Evolutionary conservation across 2,888 invertebrate species (phyloP), one percentile per base, ranked within the genome.

Genomic region (Pachycephus smyrnensis): DNA sequence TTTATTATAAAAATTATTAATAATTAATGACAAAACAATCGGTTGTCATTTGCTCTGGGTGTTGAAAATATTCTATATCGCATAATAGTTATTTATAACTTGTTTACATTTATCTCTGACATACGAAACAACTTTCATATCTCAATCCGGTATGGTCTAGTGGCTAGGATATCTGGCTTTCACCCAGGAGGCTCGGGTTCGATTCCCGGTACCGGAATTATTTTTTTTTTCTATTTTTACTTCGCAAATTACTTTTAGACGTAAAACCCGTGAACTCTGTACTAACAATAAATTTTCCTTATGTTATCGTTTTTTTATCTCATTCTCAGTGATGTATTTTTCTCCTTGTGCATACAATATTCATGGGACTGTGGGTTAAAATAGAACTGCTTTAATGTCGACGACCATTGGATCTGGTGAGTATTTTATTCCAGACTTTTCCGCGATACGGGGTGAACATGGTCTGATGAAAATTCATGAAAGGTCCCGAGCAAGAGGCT

Each of bases 181-280:
- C 93, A 93, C 92, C 92, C 93, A 92, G 92, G 92, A 93, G 93
- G 93, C 93, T 92, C 93, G 93, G 93, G 93, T 93, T 93, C 93
- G 93, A 93, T 93, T 93, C 93, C 93, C 93, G 93, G 93, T 93
- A 93, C 92, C 92, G 93, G 93, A 93, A 92, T 37, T 89, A 92
- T 92, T 92, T 81, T 77, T 73, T 33, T 23, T 68, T 69, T 31
- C 11, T 73, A 33, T 69, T 36, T 76, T 69, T 40, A 73, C 68
- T 30, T 77, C 33, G 32, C n/a, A 69, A 35, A 15, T 15, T 15
- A 40, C 3, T 11, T 75, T 75, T 6, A 74, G 11, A 76, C 35
- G 15, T 15, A 15, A 55, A 9, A 55, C 23, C 23, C 23, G 1
- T 55, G 9, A 55, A 23, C 23, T 55, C 6, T 55, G 9, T 55